Conservation (phyloP, 2,888 invertebrate genomes). For the Rhabditoides inermis region DNA sequence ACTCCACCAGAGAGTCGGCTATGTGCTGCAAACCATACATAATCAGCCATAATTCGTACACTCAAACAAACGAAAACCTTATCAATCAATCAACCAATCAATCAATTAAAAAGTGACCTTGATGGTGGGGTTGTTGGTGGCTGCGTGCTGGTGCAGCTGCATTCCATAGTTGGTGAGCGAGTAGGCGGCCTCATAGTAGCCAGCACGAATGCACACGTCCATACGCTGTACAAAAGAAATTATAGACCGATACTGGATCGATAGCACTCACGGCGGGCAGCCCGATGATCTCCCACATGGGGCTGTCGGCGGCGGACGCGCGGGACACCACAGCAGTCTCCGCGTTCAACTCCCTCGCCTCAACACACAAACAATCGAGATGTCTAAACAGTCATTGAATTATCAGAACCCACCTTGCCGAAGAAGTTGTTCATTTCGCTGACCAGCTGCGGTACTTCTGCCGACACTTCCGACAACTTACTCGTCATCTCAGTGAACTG, state of each 20-base stretch:
- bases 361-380: not conserved
- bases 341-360: not conserved
- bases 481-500: constrained; percentile 45
- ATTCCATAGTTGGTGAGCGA: constrained; percentile 49
- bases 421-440: constrained; percentile 31
- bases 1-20: constrained; percentile 42
- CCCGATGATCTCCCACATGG: not conserved
- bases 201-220: constrained; percentile 48
- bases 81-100: no score
- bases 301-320: not conserved
- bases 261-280: not conserved
- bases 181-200: constrained; percentile 47
- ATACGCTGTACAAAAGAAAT: constrained; percentile 27
- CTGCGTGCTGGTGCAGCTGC: constrained; percentile 25
- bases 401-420: constrained; percentile 25
- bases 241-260: not conserved
- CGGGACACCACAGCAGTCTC: not conserved
- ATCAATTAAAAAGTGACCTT: no score
- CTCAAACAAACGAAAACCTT: constrained; percentile 4
- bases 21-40: constrained; percentile 26
- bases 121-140: not conserved
- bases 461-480: constrained; percentile 28
- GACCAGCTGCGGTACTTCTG: constrained; percentile 30
- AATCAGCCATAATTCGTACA: not conserved
- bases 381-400: not conserved